phyloP scores from a whole-genome alignment of 1,140 invertebrate species.

The Xylocopa sonorina region DNA sequence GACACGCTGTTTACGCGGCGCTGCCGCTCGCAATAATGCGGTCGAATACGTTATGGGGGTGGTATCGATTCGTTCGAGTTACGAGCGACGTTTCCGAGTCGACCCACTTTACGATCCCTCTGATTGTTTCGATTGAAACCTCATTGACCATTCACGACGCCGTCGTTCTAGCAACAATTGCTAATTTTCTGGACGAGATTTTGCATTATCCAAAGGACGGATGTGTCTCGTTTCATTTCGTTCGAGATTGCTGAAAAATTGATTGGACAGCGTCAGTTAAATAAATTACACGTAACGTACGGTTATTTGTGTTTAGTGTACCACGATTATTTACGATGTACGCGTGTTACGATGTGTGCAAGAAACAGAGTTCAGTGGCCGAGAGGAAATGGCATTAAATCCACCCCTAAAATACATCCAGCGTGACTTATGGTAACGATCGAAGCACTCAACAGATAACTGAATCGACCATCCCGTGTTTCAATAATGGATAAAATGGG shows the following conservation, averaged over 20 bases:
- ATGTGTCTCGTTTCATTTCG: no score
- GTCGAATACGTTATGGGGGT: neutral
- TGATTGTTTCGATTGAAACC: neutral
- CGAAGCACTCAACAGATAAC: neutral
- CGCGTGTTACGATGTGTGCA: no score
- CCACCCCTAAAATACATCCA: neutral
- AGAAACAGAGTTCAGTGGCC: no score
- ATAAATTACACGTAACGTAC: no score
- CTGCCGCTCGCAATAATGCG: neutral
- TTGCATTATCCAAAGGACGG: no score
- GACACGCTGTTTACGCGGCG: slow-evolving; percentile 8
- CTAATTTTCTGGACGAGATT: no score
- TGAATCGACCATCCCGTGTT: neutral
- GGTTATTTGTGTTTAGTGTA: no score
- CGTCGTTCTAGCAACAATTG: no score
- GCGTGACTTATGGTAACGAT: neutral
- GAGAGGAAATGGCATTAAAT: neutral
- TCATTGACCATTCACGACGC: neutral
- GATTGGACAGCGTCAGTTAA: no score
- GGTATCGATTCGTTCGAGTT: slow-evolving; percentile 3
- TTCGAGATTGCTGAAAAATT: no score
- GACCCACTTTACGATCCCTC: neutral
- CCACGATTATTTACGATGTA: no score
- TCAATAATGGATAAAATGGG: neutral
- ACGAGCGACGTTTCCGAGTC: no score